Evolutionary conservation across 2,113 vertebrate genomes (phyloP).

Genomic region (Peromyscus californicus): DNA sequence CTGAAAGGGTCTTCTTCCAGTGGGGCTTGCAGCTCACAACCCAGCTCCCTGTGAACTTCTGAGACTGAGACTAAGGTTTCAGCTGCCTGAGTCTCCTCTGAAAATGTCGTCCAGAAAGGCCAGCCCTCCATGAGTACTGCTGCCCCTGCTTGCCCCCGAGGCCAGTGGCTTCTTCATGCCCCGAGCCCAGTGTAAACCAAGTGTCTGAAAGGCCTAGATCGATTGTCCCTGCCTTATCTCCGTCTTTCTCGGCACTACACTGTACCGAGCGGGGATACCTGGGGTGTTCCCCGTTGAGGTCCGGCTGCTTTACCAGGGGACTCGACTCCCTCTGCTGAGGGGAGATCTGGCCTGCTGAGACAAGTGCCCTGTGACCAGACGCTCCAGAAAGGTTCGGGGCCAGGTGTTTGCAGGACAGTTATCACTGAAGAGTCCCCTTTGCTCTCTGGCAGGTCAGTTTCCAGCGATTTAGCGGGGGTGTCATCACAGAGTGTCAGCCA

Average conservation of each 20-base stretch:
- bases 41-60: neutral
- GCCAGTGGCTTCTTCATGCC: neutral
- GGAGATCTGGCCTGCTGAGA: neutral
- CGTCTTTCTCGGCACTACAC: neutral
- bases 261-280: neutral
- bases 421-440: neutral
- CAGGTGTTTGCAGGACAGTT: neutral
- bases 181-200: neutral
- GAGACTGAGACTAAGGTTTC: constrained; percentile 20
- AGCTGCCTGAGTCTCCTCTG: neutral
- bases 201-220: neutral
- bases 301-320: neutral
- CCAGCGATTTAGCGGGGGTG: neutral
- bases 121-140: neutral
- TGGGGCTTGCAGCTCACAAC: neutral
- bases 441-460: neutral
- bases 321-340: neutral
- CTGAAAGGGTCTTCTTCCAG: constrained; percentile 13
- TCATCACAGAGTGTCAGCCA: fast-evolving
- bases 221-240: neutral
- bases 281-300: neutral
- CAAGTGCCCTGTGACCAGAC: neutral
- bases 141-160: neutral
- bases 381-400: neutral
- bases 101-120: neutral